Conservation (phyloP, 2,888 invertebrate genomes). For the Cosmia trapezina region DNA sequence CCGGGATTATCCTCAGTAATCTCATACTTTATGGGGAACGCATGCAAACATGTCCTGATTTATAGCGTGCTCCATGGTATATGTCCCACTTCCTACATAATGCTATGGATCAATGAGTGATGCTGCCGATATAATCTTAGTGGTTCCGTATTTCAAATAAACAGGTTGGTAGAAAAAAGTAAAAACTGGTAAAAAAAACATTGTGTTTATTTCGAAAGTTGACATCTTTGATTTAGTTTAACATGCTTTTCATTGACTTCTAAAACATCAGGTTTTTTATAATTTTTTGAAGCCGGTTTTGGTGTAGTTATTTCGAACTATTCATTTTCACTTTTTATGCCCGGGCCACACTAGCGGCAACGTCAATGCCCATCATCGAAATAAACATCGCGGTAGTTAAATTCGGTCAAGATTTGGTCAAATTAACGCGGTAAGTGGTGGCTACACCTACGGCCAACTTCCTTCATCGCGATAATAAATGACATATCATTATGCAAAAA, state of each 20-base stretch:
- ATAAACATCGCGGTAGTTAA: too few relatives aligned
- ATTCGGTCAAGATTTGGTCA: too few relatives aligned
- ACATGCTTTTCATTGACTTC: background rate
- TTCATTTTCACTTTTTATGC: background rate
- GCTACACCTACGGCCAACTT: too few relatives aligned
- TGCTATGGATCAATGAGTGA: slow-evolving; percentile 69
- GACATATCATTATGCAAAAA: too few relatives aligned
- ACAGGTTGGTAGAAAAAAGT: background rate
- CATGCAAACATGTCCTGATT: slow-evolving; percentile 74
- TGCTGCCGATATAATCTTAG: slow-evolving; percentile 51
- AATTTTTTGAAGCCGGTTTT: background rate
- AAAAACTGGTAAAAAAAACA: background rate
- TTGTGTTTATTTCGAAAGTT: background rate
- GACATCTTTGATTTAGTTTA: background rate
- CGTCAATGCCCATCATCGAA: too few relatives aligned
- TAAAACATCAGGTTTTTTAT: background rate
- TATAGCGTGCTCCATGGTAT: slow-evolving; percentile 65
- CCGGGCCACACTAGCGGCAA: too few relatives aligned
- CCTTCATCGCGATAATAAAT: too few relatives aligned
- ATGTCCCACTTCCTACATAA: slow-evolving; percentile 51
- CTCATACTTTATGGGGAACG: slow-evolving; percentile 69
- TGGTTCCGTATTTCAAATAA: slow-evolving; percentile 11
- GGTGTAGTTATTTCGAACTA: background rate
- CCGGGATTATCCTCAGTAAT: slow-evolving; percentile 65
- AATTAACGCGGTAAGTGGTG: too few relatives aligned